These are phyloP conservation scores for Montipora capricornis DNA, from an alignment of 64 coral and sea anemone species.

Conservation along the genomic window DNA sequence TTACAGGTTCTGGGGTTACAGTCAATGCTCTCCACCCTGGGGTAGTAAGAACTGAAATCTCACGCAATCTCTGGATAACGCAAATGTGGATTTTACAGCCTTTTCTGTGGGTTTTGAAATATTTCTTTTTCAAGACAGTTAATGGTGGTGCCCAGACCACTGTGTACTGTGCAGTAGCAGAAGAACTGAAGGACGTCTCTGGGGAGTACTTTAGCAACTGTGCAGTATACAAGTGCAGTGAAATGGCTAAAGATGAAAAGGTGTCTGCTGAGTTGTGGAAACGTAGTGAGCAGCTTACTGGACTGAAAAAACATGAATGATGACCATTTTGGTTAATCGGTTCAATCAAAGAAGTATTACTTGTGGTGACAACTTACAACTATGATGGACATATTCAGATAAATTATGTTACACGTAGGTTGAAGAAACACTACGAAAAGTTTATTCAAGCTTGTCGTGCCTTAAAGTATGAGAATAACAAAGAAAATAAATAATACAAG, in stretches of 20 bases:
- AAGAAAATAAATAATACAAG: background rate
- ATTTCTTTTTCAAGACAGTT: conserved; percentile 85
- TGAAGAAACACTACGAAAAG: background rate
- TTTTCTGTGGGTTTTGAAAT: conserved; percentile 52
- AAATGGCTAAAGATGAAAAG: conserved; percentile 74
- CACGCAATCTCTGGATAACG: conserved; percentile 51
- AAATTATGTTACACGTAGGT: too few relatives aligned
- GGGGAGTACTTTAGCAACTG: conserved; percentile 82
- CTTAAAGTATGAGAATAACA: background rate
- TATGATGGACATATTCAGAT: too few relatives aligned
- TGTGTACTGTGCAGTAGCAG: conserved; percentile 85
- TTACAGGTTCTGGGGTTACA: conserved; percentile 77
- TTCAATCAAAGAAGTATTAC: too few relatives aligned
- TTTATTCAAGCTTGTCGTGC: background rate
- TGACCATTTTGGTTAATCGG: too few relatives aligned
- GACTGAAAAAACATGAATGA: too few relatives aligned
- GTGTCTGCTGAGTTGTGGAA: conserved; percentile 85
- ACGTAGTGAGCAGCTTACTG: conserved; percentile 60
- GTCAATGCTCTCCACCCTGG: conserved; percentile 90
- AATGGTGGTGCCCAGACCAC: conserved; percentile 82
- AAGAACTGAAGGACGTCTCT: conserved; percentile 70
- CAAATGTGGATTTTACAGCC: conserved; percentile 62
- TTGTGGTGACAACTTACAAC: too few relatives aligned
- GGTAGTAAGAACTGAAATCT: conserved; percentile 77
- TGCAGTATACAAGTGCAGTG: conserved; percentile 41